Evolutionary conservation across 2,797 vertebrate species (phyloP), one percentile per base, ranked within the genome.

Genomic region (Enteromius fasciolatus): DNA sequence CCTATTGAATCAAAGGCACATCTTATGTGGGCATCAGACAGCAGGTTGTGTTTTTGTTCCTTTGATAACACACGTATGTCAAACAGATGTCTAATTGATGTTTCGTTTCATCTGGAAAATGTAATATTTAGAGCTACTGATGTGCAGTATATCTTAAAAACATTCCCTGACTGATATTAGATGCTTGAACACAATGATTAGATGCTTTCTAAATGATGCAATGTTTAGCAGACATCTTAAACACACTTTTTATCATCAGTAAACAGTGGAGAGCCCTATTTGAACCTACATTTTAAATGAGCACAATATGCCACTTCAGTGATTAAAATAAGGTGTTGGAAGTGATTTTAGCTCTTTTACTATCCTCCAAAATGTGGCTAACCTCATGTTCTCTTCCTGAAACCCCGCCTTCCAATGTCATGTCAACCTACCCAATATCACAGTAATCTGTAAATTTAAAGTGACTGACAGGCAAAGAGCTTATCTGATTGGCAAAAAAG

Each of bases 21-120:
- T 76, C 61, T 57, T 54, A 33, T 82, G 63, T 57, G 50, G 59
- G 36, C 48, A 46, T 54, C 14, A 54, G 31, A 57, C 31, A 57
- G 48, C 20, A 36, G 48, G 25, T 50, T 9, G 15, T 9, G 41
- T 23, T 39, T 44, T 78, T 52, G 7, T 44, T 78, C 48, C 63
- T 36, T n/a, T 78, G 77, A 67, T 67, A 78, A 41, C 54, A 44
- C 41, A 77, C 17, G 41, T n/a, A 48, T 0, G 15, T 46, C 57
- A 76, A 78, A 78, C 57, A 66, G 59, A 48, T 50, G 44, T 63
- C 25, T 64, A 46, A 31, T 5, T 78, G 46, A 78, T 17, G 44
- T 50, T n/a, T 36, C 63, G 14, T 54, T 54, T 52, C 31, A 52
- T 36, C 44, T 79, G 8, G 31, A 33, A 76, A 78, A 52, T 39